These are phyloP conservation scores for Muntiacus reevesi DNA, from an alignment of 2,113 vertebrate species.

Conservation along the genomic window DNA sequence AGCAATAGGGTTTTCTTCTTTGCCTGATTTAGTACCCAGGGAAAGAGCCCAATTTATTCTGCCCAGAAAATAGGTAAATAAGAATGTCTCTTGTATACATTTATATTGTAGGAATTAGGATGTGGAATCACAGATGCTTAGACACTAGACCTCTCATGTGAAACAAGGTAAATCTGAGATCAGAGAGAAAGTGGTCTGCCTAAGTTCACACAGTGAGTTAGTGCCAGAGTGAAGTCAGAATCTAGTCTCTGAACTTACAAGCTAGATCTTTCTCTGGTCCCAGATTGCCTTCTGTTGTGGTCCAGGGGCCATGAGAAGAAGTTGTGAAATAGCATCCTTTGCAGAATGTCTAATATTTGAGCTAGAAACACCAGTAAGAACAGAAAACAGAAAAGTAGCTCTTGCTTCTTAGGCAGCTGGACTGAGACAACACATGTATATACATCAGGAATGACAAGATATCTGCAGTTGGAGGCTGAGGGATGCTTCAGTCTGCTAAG, in stretches of 20 bases:
- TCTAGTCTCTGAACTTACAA: neutral
- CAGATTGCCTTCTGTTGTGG: neutral
- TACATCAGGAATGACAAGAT: neutral
- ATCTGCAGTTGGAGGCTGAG: neutral
- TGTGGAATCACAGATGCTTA: neutral
- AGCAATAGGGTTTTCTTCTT: conserved; percentile 49
- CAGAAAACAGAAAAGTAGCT: neutral
- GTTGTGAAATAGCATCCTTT: neutral
- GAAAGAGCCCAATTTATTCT: conserved; percentile 36
- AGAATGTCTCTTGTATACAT: neutral
- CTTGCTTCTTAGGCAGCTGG: neutral
- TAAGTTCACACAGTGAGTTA: neutral
- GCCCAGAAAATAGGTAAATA: conserved; percentile 26
- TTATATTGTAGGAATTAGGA: neutral
- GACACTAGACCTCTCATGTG: neutral
- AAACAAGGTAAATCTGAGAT: neutral
- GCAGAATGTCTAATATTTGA: neutral
- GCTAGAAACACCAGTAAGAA: neutral
- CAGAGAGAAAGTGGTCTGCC: neutral
- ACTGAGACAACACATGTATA: neutral
- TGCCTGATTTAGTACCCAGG: conserved; percentile 22
- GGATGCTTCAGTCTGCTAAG: neutral
- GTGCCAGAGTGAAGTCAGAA: neutral
- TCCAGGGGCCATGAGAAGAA: neutral
- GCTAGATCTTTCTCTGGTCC: neutral